Percentiles rank a stretch among this genome's conserved stretches.
These are phyloP conservation scores for Pterocles gutturalis DNA, from an alignment of 2,113 vertebrate genomes.

Conservation along the genomic window DNA sequence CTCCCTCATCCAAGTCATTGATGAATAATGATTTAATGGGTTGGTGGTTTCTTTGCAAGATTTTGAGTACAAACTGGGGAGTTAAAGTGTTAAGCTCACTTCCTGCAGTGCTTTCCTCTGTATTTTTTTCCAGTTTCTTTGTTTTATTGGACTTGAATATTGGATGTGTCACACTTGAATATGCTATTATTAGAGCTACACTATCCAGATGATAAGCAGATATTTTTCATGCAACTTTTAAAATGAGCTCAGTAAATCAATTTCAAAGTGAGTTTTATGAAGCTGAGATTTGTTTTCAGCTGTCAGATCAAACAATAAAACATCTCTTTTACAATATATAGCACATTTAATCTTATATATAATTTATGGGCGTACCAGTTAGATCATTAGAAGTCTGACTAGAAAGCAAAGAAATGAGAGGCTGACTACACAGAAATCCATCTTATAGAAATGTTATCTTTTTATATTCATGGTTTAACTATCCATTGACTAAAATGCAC, in stretches of 20 bases:
- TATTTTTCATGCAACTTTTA: neutral
- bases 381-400: conserved; percentile 16
- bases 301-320: neutral
- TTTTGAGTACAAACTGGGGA: neutral
- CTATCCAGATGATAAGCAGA: neutral
- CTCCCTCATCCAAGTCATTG: no score
- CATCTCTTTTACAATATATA: neutral
- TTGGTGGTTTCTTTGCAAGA: neutral
- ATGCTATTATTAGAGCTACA: neutral
- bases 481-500: neutral
- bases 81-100: neutral
- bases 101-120: neutral
- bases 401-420: neutral
- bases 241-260: conserved; percentile 24
- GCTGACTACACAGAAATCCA: neutral
- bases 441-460: neutral
- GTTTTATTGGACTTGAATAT: conserved; percentile 21
- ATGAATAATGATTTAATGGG: no score
- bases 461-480: neutral
- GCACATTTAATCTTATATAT: neutral
- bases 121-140: neutral
- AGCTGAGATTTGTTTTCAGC: conserved; percentile 26
- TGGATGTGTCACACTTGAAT: neutral
- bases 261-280: conserved; percentile 20
- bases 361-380: neutral